Percentiles rank a stretch among this genome's conserved stretches.
Evolutionary conservation across 2,113 vertebrate species (phyloP).

Genomic region (Melanocharis versteri): DNA sequence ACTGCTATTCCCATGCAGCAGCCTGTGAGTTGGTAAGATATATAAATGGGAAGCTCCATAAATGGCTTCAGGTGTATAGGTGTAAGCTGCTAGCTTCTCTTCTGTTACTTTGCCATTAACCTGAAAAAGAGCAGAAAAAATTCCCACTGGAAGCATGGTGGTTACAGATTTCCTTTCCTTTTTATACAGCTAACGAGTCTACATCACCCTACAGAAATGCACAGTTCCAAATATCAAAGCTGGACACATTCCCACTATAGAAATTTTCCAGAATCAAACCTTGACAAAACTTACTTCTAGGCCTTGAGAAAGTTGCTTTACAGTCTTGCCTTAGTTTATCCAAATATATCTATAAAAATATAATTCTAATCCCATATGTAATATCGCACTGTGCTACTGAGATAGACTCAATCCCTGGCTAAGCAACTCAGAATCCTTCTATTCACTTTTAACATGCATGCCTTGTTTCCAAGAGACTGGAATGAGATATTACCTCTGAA

Average conservation of each 20-base stretch:
- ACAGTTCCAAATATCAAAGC: not conserved
- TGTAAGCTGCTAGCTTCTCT: constrained; percentile 86
- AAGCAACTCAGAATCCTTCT: not conserved
- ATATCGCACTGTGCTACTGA: not conserved
- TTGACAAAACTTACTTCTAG: not conserved
- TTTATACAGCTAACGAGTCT: not conserved
- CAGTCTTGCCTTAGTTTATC: not conserved
- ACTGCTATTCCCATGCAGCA: constrained; percentile 80
- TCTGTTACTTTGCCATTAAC: constrained; percentile 79
- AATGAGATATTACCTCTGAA: not conserved
- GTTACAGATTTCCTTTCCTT: not conserved
- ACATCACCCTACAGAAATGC: not conserved
- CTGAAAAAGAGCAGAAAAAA: constrained; percentile 65
- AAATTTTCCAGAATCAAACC: not conserved
- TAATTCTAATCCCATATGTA: not conserved
- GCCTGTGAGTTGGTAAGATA: constrained; percentile 84
- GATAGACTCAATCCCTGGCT: not conserved
- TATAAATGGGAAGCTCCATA: constrained; percentile 87
- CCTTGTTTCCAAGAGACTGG: not conserved
- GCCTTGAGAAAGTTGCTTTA: not conserved
- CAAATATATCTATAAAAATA: not conserved
- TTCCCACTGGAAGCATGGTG: not conserved
- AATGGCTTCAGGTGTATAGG: constrained; percentile 85
- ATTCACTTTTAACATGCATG: not conserved
- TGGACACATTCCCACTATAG: not conserved